These are phyloP conservation scores for Cepaea nemoralis DNA, from an alignment of 1,140 invertebrate genomes.

Conservation along the genomic window DNA sequence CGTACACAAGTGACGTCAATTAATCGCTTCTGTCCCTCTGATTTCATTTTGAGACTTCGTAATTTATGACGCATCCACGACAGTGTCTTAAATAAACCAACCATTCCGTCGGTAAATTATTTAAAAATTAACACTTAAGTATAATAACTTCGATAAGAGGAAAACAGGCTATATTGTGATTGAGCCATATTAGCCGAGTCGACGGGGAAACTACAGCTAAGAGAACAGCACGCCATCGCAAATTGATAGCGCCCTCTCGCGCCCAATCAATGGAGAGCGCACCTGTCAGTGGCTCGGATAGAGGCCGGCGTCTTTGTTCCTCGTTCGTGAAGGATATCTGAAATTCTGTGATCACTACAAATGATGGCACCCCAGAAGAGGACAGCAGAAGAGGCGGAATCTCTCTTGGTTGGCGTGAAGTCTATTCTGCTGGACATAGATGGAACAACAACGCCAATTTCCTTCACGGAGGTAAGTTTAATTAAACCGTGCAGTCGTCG, in stretches of 20 bases:
- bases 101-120: too few species aligned
- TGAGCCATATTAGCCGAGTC: neutral
- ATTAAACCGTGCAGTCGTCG: too few species aligned
- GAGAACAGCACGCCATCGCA: slow-evolving; percentile 27
- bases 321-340: slow-evolving; percentile 31
- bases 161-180: too few species aligned
- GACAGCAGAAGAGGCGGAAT: slow-evolving; percentile 63
- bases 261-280: slow-evolving; percentile 51
- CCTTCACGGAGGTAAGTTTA: slow-evolving; percentile 70
- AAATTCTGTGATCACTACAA: slow-evolving; percentile 15
- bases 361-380: slow-evolving; percentile 64
- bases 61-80: too few species aligned
- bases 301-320: slow-evolving; percentile 51
- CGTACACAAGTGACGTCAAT: neutral
- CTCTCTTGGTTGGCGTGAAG: slow-evolving; percentile 65
- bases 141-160: too few species aligned
- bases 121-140: too few species aligned
- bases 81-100: too few species aligned
- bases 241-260: slow-evolving; percentile 51
- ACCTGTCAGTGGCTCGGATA: slow-evolving; percentile 47
- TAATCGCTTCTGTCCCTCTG: neutral
- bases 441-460: slow-evolving; percentile 85
- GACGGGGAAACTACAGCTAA: neutral
- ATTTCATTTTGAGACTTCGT: too few species aligned
- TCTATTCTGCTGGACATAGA: slow-evolving; percentile 82